Evolutionary conservation across 1,140 invertebrate genomes (phyloP).

Genomic region (Parasteatoda tepidariorum): DNA sequence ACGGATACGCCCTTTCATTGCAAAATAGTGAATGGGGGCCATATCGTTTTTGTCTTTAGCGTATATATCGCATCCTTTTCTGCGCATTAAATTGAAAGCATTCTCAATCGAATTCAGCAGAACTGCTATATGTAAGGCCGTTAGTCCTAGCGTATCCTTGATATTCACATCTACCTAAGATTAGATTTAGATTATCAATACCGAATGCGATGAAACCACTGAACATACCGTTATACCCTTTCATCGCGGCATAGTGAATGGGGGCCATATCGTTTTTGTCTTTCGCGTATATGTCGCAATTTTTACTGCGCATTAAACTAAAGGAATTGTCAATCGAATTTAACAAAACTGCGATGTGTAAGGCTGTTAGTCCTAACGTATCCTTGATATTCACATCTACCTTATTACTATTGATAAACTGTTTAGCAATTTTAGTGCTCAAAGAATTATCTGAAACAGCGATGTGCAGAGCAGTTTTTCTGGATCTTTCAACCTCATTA

Average conservation of each 20-base stretch:
- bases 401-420: neutral
- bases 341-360: no score
- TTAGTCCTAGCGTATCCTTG: neutral
- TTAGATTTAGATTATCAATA: no score
- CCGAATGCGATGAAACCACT: no score
- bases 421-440: neutral
- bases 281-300: no score
- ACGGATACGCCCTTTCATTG: neutral
- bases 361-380: no score
- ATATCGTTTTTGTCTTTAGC: neutral
- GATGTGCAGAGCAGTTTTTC: neutral
- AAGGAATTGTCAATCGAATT: no score
- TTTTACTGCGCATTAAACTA: no score
- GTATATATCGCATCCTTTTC: neutral
- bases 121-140: slow-evolving; percentile 2
- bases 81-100: neutral
- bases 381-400: no score
- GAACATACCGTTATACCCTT: no score
- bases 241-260: no score
- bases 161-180: no score
- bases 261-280: no score
- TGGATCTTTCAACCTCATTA: neutral
- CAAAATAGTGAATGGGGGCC: neutral
- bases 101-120: neutral
- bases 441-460: neutral